Evolutionary conservation across 2,888 invertebrate species (phyloP).

Genomic region (Apamea anceps): DNA sequence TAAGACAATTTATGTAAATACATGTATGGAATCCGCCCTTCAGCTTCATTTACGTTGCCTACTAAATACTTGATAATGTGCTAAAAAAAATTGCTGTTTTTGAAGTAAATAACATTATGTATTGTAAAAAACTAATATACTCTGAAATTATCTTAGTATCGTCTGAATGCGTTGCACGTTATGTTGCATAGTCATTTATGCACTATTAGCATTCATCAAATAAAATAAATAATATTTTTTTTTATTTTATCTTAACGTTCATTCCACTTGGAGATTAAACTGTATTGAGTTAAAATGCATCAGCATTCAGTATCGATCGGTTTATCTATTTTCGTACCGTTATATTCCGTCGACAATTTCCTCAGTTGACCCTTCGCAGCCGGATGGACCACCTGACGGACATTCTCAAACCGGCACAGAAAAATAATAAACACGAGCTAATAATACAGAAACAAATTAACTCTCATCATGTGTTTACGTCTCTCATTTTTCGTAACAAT

Average conservation of each 20-base stretch:
- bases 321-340: slow-evolving; percentile 4
- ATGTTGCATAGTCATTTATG: slow-evolving; percentile 1
- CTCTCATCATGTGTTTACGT: slow-evolving; percentile 71
- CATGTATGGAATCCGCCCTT: slow-evolving; percentile 37
- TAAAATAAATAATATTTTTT: background rate
- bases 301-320: slow-evolving; percentile 3
- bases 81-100: slow-evolving; percentile 2
- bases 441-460: slow-evolving; percentile 65
- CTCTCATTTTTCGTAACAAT: slow-evolving; percentile 72
- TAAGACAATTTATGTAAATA: slow-evolving; percentile 72
- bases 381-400: slow-evolving; percentile 35
- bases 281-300: slow-evolving; percentile 13
- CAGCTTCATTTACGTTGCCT: slow-evolving; percentile 18
- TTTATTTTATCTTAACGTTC: slow-evolving; percentile 11
- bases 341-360: slow-evolving; percentile 22
- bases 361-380: slow-evolving; percentile 28
- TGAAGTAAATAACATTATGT: background rate
- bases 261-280: slow-evolving; percentile 10
- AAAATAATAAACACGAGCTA: slow-evolving; percentile 44
- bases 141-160: background rate
- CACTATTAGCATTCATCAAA: background rate
- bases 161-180: background rate
- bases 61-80: slow-evolving; percentile 13
- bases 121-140: slow-evolving; percentile 8
- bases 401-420: slow-evolving; percentile 35